These are phyloP conservation scores for Lepetodrilus schrolli DNA, from an alignment of 2,888 invertebrate species.

Conservation along the genomic window DNA sequence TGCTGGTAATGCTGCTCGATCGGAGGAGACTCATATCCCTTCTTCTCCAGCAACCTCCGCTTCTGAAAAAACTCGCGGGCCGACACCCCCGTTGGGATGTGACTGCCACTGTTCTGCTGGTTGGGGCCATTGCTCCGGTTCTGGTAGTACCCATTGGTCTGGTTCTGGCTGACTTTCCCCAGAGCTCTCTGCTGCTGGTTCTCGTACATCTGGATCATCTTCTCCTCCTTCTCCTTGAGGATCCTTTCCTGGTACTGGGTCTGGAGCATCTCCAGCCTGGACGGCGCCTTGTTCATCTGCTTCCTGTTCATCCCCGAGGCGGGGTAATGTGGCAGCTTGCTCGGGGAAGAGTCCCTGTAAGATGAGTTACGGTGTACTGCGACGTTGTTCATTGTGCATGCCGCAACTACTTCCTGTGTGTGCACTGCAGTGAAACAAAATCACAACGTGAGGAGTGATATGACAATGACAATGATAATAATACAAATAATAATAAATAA, in stretches of 20 bases:
- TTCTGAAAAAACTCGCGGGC: slow-evolving; percentile 60
- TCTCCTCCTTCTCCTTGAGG: slow-evolving; percentile 67
- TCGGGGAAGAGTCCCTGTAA: slow-evolving; percentile 24
- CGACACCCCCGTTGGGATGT: slow-evolving; percentile 6
- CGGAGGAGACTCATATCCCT: slow-evolving; percentile 45
- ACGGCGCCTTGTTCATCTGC: slow-evolving; percentile 44
- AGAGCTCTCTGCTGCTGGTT: slow-evolving; percentile 55
- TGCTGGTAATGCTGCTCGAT: slow-evolving; percentile 57
- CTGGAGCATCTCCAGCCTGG: slow-evolving; percentile 61
- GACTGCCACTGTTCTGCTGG: slow-evolving; percentile 26
- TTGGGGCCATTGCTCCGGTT: slow-evolving; percentile 34
- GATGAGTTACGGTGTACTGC: slow-evolving; percentile 1
- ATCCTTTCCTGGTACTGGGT: slow-evolving; percentile 60
- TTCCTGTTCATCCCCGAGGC: background rate
- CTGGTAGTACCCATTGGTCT: background rate
- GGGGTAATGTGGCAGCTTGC: background rate
- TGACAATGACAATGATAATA: background rate
- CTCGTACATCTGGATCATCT: slow-evolving; percentile 61
- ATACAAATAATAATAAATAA: background rate
- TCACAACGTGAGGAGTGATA: background rate
- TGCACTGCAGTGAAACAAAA: background rate
- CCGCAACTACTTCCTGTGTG: background rate
- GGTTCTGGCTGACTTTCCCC: slow-evolving; percentile 43
- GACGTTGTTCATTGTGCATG: slow-evolving; percentile 9
- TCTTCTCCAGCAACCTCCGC: slow-evolving; percentile 45